Percentiles rank a stretch among this genome's conserved stretches.
These are phyloP conservation scores for Euthynnus affinis DNA, from an alignment of 2,797 vertebrate species.

Conservation along the genomic window DNA sequence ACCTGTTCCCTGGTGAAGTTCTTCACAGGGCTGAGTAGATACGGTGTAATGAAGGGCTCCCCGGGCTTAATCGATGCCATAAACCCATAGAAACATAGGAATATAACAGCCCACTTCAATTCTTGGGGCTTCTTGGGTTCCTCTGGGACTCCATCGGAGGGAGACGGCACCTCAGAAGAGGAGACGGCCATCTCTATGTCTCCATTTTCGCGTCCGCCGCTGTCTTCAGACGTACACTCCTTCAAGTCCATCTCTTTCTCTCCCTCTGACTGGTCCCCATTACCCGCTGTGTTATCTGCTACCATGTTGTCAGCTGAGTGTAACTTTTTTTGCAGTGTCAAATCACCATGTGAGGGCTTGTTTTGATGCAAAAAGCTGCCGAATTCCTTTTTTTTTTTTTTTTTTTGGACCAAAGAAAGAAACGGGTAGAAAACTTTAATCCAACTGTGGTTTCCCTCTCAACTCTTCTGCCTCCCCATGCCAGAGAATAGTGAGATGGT, in stretches of 20 bases:
- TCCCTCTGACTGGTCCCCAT: constrained; percentile 22
- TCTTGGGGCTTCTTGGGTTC: constrained; percentile 31
- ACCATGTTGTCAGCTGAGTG: constrained; percentile 56
- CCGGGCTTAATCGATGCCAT: constrained; percentile 93
- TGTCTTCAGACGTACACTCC: constrained; percentile 8
- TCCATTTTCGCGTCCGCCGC: background rate
- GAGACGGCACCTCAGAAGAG: background rate
- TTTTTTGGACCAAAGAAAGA: background rate
- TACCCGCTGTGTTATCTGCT: constrained; percentile 6
- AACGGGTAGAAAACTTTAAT: background rate
- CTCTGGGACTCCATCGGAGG: constrained; percentile 10
- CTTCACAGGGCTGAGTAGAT: constrained; percentile 87
- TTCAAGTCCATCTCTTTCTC: constrained; percentile 49
- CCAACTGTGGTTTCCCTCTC: background rate
- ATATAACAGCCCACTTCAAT: constrained; percentile 89
- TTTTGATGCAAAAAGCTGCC: background rate
- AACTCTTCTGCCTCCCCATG: background rate
- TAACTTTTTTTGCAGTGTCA: constrained; percentile 20
- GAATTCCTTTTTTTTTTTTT: background rate
- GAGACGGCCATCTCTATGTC: constrained; percentile 38
- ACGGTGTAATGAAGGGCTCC: constrained; percentile 95
- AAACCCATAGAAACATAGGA: constrained; percentile 95
- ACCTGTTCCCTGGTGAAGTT: constrained; percentile 93
- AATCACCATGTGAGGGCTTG: constrained; percentile 45
- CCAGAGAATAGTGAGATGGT: constrained; percentile 16